Evolutionary conservation across 2,888 invertebrate species (phyloP).

Genomic region (Sarcophaga carnaria): DNA sequence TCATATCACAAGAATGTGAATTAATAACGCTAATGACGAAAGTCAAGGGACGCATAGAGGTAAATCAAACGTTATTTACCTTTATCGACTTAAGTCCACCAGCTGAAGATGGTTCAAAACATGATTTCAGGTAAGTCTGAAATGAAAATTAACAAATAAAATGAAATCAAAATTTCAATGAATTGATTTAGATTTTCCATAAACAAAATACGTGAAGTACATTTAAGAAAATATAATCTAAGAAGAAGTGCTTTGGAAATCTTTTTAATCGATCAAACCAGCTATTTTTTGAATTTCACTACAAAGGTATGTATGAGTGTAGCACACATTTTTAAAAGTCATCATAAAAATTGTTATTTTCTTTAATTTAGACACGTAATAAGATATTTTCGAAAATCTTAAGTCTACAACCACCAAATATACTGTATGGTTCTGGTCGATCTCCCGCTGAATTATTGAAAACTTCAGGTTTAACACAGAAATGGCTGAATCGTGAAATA

Average conservation of each 20-base stretch:
- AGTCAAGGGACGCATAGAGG: slow-evolving; percentile 85
- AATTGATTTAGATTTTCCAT: slow-evolving; percentile 81
- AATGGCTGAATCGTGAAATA: slow-evolving; percentile 87
- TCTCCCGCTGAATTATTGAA: slow-evolving; percentile 85
- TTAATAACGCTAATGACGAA: slow-evolving; percentile 85
- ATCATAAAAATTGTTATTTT: slow-evolving; percentile 17
- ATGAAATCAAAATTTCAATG: neutral
- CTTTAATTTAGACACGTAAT: slow-evolving; percentile 83
- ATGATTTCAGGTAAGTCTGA: slow-evolving; percentile 81
- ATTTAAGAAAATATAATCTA: slow-evolving; percentile 85
- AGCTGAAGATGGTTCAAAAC: slow-evolving; percentile 82
- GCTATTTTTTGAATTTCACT: slow-evolving; percentile 86
- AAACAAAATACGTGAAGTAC: slow-evolving; percentile 85
- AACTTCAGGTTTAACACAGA: slow-evolving; percentile 84
- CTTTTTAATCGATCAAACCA: slow-evolving; percentile 86
- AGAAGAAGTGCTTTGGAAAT: slow-evolving; percentile 86
- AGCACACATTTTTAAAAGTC: neutral
- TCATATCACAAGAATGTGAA: slow-evolving; percentile 85
- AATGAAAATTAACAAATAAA: neutral
- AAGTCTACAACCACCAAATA: slow-evolving; percentile 84
- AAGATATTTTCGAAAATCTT: slow-evolving; percentile 85
- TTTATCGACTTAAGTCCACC: slow-evolving; percentile 84
- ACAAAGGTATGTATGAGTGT: slow-evolving; percentile 83
- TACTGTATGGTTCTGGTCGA: slow-evolving; percentile 84
- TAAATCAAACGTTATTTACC: slow-evolving; percentile 84